Percentiles rank a stretch among this genome's conserved stretches.
phyloP scores from a whole-genome alignment of 2,888 invertebrate genomes.

The Tachina grossa region DNA sequence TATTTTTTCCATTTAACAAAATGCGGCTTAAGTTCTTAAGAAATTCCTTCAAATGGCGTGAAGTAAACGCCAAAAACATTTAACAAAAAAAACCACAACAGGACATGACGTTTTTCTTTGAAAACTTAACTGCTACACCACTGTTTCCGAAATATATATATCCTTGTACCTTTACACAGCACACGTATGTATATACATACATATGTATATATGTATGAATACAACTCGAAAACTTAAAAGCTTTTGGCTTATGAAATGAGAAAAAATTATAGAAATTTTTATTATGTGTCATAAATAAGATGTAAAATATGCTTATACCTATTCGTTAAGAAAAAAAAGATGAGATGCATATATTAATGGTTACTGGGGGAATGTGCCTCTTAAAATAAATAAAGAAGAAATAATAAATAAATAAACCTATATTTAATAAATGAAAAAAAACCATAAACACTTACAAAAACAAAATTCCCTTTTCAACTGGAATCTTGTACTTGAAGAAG shows the following conservation, averaged over 20 bases:
- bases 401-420: not conserved
- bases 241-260: constrained; percentile 16
- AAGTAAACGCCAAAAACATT: constrained; percentile 12
- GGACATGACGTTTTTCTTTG: constrained; percentile 31
- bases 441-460: no score
- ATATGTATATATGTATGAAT: no score
- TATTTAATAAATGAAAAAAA: constrained; percentile 3
- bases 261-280: constrained; percentile 55
- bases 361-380: constrained; percentile 23
- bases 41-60: constrained; percentile 16
- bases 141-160: constrained; percentile 23
- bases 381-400: constrained; percentile 26
- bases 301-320: constrained; percentile 62
- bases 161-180: constrained; percentile 26
- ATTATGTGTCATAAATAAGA: constrained; percentile 67
- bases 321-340: constrained; percentile 18
- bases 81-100: not conserved
- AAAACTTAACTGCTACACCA: constrained; percentile 48
- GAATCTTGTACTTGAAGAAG: not conserved
- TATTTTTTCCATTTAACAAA: not conserved
- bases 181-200: not conserved
- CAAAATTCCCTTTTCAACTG: constrained; percentile 12
- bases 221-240: constrained; percentile 11
- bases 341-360: not conserved
- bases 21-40: constrained; percentile 16